Conservation (phyloP, 2,113 vertebrate genomes). For the Elanus axillaris region DNA sequence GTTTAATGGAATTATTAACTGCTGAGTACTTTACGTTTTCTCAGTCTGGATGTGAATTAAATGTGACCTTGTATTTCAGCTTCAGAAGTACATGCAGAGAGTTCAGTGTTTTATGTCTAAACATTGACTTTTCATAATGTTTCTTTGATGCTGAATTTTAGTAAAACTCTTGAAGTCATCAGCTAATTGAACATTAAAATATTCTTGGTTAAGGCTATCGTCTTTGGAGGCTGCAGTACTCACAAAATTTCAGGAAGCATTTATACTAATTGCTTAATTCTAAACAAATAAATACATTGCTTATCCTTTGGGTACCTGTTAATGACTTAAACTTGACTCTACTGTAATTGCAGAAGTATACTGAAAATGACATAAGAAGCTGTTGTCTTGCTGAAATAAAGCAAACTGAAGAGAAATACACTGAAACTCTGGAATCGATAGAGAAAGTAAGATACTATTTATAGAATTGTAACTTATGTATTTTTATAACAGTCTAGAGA, state of each 20-base stretch:
- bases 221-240: not conserved
- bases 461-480: not conserved
- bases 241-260: constrained; percentile 18
- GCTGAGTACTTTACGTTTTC: not conserved
- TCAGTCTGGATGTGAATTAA: not conserved
- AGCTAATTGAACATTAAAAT: constrained; percentile 16
- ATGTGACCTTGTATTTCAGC: not conserved
- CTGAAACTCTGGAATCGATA: constrained; percentile 94
- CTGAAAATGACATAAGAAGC: constrained; percentile 90
- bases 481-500: not conserved
- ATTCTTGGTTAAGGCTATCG: not conserved
- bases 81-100: not conserved
- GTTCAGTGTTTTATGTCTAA: not conserved
- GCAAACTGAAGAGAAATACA: constrained; percentile 97
- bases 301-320: constrained; percentile 5
- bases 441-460: constrained; percentile 81
- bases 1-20: constrained; percentile 3
- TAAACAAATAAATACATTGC: constrained; percentile 14
- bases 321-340: constrained; percentile 30
- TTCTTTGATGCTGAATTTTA: constrained; percentile 9
- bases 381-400: constrained; percentile 94
- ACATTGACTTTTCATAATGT: constrained; percentile 1
- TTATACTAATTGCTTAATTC: constrained; percentile 23
- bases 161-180: not conserved
- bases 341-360: constrained; percentile 82